Evolutionary conservation across 2,113 vertebrate genomes (phyloP).

Genomic region (Petrocephalus microphthalmus): DNA sequence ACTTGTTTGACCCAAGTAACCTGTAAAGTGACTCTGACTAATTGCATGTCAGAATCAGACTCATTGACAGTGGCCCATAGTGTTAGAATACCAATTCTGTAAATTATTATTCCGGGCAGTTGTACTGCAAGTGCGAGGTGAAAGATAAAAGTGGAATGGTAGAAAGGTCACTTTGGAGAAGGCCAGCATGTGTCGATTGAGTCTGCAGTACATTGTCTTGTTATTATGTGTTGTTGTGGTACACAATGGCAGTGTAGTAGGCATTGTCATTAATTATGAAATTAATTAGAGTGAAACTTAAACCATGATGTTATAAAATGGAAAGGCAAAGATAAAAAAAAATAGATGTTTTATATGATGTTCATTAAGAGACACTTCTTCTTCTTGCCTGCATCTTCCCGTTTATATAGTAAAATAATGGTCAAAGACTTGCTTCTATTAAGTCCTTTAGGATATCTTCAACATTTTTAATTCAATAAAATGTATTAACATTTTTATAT

Average conservation of each 20-base stretch:
- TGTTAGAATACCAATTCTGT: conserved; percentile 7
- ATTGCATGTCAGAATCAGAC: conserved; percentile 11
- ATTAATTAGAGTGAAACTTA: neutral
- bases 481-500: no score
- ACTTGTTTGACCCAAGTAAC: conserved; percentile 42
- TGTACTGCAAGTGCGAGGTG: neutral
- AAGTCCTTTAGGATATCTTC: neutral
- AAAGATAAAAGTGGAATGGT: neutral
- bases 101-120: neutral
- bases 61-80: neutral
- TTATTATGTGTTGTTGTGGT: neutral
- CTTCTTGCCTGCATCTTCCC: neutral
- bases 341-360: neutral
- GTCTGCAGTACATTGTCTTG: neutral
- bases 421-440: neutral
- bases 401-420: neutral
- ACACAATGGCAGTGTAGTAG: neutral
- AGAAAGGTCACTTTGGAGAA: neutral
- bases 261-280: neutral
- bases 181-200: neutral
- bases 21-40: conserved; percentile 34
- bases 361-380: neutral
- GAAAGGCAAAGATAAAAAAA: neutral
- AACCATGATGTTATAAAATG: neutral
- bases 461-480: no score